Conservation (phyloP, 2,797 vertebrate species). For the Gadopsis marmoratus region DNA sequence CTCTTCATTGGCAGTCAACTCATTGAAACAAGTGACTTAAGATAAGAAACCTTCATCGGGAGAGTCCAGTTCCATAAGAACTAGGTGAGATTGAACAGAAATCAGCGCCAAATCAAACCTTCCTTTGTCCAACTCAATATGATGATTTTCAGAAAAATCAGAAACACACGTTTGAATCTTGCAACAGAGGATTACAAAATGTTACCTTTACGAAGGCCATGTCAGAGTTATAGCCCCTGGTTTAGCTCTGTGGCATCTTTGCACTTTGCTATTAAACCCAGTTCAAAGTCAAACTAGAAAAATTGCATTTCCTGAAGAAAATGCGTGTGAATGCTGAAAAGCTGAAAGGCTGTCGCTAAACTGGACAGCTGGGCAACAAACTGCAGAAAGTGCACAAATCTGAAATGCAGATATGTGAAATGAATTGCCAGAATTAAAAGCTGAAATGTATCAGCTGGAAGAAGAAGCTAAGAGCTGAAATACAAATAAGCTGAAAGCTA, state of each 20-base stretch:
- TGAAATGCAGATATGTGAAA: too few species aligned
- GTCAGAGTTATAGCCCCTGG: background rate
- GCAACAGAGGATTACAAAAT: background rate
- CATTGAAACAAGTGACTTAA: too few species aligned
- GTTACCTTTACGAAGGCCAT: background rate
- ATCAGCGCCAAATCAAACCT: slow-evolving; percentile 13
- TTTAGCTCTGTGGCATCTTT: background rate
- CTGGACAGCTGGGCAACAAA: too few species aligned
- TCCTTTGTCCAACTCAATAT: slow-evolving; percentile 15
- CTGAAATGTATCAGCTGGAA: too few species aligned
- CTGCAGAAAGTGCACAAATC: too few species aligned
- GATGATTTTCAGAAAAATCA: slow-evolving; percentile 4
- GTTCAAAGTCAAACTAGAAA: slow-evolving; percentile 24
- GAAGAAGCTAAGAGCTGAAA: too few species aligned
- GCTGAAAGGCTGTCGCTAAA: too few species aligned
- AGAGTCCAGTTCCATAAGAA: background rate
- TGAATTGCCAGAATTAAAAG: too few species aligned
- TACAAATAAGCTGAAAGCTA: too few species aligned
- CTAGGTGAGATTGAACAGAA: background rate
- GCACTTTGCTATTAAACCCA: background rate
- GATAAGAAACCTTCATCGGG: too few species aligned
- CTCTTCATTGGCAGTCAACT: background rate
- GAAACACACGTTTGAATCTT: background rate
- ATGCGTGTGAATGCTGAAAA: too few species aligned
- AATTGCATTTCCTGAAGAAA: too few species aligned